Base-by-base conservation (phyloP, 2,888 invertebrate genomes). In the Diadegma fenestrale region DNA sequence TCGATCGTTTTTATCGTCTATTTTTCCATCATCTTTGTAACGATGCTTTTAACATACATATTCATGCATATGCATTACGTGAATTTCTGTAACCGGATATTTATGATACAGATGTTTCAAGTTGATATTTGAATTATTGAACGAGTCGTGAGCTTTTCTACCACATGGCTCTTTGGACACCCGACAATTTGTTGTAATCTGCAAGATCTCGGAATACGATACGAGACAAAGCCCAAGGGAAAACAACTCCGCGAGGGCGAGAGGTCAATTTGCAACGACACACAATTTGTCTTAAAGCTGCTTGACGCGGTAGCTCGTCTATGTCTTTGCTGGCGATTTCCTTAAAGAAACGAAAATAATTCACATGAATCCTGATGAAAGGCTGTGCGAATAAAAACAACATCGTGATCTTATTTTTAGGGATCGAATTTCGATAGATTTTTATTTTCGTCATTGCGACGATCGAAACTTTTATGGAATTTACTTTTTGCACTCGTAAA, bases 111-210 rank as follows among this genome's bases (percentile, higher is more conserved):
- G 22, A 26, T 58, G 26, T 26, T 26, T 26, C 14, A 1, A 26
- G 14, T 14, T 26, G 26, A 26, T 58, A 14, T 58, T 26, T 26
- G 0, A 14, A 22, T 58, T 12, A 43, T 19, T 17, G 10, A 41
- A 33, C 19, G 19, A 58, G 1, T 30, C 17, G 17, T n/a, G 1
- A n/a, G 30, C 33, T 3, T n/a, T 45, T 77, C 48, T 95, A 97
- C 99, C 99, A 99, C 95, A 97, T 97, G n/a, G 99, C 98, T 93
- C 99, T 95, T 93, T 98, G 98, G 0, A 99, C 96, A 54, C 99
- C 99, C 22, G 97, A 96, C 54, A 99, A 93, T 94, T 98, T 97
- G 94, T 99, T 99, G 94, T 99, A 97, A 95, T 99, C 99, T 0
- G 98, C 98, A 85, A 98, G 95, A 91, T 98, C 96, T 86, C 99